Conservation (phyloP, 1,140 invertebrate species). For the Drosophila mojavensis region DNA sequence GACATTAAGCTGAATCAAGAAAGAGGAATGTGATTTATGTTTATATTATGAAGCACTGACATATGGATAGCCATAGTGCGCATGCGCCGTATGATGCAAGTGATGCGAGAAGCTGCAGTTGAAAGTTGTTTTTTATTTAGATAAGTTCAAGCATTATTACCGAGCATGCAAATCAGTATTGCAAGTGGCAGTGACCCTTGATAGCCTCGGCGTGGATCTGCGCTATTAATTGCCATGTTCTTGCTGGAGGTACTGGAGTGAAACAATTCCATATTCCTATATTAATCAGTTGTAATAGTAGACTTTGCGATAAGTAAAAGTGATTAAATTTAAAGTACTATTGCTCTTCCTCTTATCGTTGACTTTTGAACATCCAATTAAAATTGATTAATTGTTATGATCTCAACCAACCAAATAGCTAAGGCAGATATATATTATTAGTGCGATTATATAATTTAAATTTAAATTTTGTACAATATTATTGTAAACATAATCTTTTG, state of each 20-base stretch:
- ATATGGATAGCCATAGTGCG: constrained; percentile 8
- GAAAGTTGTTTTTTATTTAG: not conserved
- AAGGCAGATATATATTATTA: too few species aligned
- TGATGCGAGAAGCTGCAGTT: constrained; percentile 13
- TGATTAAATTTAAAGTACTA: constrained; percentile 35
- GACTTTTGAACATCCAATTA: constrained; percentile 3
- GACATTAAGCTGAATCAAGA: not conserved
- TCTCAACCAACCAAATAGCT: not conserved
- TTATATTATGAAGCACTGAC: constrained; percentile 2
- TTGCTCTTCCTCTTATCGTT: constrained; percentile 23
- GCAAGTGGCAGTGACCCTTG: constrained; percentile 7
- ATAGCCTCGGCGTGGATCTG: not conserved
- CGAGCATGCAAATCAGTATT: constrained; percentile 31
- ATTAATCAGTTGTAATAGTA: constrained; percentile 23
- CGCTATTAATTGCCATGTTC: constrained; percentile 29
- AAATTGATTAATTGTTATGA: constrained; percentile 11
- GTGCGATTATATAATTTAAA: not conserved
- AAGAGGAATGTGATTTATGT: constrained; percentile 16
- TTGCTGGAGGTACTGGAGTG: constrained; percentile 6
- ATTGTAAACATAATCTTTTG: not conserved
- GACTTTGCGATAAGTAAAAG: constrained; percentile 19
- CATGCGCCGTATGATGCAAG: constrained; percentile 36
- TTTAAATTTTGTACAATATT: not conserved
- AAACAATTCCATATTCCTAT: constrained; percentile 11
- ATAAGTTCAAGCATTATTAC: constrained; percentile 25